These are phyloP conservation scores for Eupsilia transversa DNA, from an alignment of 2,888 invertebrate genomes.

Conservation along the genomic window DNA sequence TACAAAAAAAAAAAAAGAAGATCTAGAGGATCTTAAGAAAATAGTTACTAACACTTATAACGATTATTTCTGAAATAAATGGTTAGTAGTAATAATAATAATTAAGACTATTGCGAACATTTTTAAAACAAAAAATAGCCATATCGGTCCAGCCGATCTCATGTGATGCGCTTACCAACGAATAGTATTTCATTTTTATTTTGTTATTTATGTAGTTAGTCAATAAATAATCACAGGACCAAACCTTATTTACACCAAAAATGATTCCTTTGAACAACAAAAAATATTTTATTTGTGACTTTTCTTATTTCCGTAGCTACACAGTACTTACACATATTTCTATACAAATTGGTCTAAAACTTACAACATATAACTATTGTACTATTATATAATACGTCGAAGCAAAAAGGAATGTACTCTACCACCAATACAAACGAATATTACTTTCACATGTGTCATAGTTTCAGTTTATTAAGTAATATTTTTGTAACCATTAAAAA, in stretches of 20 bases:
- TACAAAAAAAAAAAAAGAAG: too few relatives aligned
- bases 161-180: too few relatives aligned
- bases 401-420: slow-evolving; percentile 25
- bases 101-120: not conserved
- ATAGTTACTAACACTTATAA: too few relatives aligned
- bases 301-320: not conserved
- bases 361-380: slow-evolving; percentile 15
- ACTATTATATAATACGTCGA: not conserved
- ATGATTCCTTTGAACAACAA: not conserved
- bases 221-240: not conserved
- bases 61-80: too few relatives aligned
- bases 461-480: not conserved
- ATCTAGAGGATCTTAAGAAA: too few relatives aligned
- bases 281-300: slow-evolving; percentile 1
- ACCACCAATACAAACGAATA: not conserved
- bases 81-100: too few relatives aligned
- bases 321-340: not conserved
- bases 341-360: slow-evolving; percentile 39
- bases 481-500: not conserved
- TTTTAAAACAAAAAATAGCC: too few relatives aligned
- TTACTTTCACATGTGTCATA: not conserved
- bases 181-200: too few relatives aligned
- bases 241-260: not conserved
- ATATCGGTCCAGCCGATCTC: too few relatives aligned
- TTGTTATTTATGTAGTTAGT: not conserved